Conservation (phyloP, 2,888 invertebrate genomes). For the Mayetiola destructor region DNA sequence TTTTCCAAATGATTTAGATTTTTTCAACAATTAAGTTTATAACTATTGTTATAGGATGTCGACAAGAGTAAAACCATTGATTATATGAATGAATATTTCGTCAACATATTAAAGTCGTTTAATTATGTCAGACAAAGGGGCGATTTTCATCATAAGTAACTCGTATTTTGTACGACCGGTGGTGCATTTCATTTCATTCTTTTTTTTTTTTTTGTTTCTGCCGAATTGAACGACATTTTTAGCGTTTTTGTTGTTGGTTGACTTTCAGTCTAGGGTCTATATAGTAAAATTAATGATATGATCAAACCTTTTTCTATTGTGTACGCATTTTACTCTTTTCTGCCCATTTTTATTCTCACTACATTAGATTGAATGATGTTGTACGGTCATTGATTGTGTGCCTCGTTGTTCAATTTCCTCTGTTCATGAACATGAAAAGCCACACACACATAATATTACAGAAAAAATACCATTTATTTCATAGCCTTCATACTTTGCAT, state of each 20-base stretch:
- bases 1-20: not conserved
- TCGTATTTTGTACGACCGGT: no score
- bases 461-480: no score
- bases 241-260: not conserved
- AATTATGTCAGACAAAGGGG: not conserved
- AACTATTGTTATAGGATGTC: not conserved
- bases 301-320: slow-evolving; percentile 8
- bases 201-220: not conserved
- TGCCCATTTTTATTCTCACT: not conserved
- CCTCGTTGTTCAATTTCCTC: no score
- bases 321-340: not conserved
- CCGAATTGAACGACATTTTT: not conserved
- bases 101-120: not conserved
- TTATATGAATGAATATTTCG: no score
- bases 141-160: no score
- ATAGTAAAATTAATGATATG: slow-evolving; percentile 8
- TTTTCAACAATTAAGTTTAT: not conserved
- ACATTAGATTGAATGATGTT: slow-evolving; percentile 9
- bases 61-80: not conserved
- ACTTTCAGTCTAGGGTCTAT: not conserved
- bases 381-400: slow-evolving; percentile 1
- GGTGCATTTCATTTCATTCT: not conserved
- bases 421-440: no score
- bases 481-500: no score
- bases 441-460: no score